Conservation (phyloP, 2,888 invertebrate genomes). For the Tiphia femorata region DNA sequence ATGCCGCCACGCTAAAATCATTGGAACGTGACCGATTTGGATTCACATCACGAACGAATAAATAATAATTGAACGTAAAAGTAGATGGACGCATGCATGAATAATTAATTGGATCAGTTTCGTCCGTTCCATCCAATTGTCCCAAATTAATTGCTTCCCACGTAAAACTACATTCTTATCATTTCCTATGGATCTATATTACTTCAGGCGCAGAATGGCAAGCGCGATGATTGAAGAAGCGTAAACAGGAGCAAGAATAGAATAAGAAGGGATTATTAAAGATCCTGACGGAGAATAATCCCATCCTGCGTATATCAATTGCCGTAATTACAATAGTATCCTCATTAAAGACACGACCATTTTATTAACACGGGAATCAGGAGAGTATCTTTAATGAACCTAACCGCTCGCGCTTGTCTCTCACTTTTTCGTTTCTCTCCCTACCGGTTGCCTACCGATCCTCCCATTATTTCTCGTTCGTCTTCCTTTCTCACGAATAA, state of each 20-base stretch:
- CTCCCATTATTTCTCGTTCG: constrained; percentile 6
- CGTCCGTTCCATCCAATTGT: too few relatives aligned
- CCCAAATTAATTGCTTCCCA: too few relatives aligned
- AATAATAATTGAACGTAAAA: not conserved
- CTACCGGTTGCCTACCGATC: too few relatives aligned
- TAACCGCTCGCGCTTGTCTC: not conserved
- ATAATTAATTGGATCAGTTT: too few relatives aligned
- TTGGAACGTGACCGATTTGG: not conserved
- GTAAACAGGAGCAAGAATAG: constrained; percentile 4
- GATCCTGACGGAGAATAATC: not conserved
- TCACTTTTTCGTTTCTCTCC: not conserved
- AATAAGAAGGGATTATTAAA: not conserved
- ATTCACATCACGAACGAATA: not conserved
- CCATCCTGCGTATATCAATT: not conserved
- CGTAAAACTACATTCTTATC: too few relatives aligned
- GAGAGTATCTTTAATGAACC: constrained; percentile 3
- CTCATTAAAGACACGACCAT: constrained; percentile 4
- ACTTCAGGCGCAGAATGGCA: too few relatives aligned
- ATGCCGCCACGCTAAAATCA: too few relatives aligned
- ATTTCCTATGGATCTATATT: too few relatives aligned
- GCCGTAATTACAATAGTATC: constrained; percentile 13
- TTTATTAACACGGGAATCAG: constrained; percentile 1
- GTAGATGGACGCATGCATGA: too few relatives aligned
- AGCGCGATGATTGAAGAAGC: not conserved
- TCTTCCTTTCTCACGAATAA: constrained; percentile 7